A percentile compares a stretch with the other conserved stretches of the same genome.
These are phyloP conservation scores for Camelus bactrianus DNA, from an alignment of 2,113 vertebrate genomes.

Conservation along the genomic window DNA sequence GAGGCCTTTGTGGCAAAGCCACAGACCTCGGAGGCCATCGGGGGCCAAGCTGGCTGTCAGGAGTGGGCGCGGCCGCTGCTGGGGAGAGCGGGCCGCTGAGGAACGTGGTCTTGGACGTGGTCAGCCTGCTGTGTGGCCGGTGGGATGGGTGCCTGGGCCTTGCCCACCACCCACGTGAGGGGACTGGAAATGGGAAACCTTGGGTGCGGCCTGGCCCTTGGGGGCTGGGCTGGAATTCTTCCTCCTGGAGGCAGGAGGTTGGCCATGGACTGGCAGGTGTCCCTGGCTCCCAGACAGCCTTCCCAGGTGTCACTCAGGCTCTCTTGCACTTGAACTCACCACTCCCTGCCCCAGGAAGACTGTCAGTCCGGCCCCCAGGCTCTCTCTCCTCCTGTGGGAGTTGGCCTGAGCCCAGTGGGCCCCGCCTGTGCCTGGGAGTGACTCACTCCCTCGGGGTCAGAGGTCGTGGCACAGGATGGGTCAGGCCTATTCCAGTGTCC, in stretches of 20 bases:
- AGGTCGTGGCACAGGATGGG: constrained; percentile 22
- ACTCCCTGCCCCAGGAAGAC: neutral
- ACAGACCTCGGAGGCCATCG: neutral
- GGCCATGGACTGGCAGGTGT: neutral
- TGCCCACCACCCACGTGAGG: neutral
- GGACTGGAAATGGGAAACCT: no score
- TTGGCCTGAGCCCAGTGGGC: neutral
- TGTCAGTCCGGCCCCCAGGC: neutral
- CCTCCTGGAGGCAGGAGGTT: neutral
- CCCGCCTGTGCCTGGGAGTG: constrained; percentile 45
- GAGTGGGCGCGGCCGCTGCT: neutral
- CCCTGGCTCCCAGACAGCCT: neutral
- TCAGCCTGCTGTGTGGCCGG: neutral
- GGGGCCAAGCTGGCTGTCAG: neutral
- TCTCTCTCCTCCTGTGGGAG: neutral
- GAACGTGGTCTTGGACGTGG: neutral
- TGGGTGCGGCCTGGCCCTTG: neutral
- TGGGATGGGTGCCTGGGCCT: neutral
- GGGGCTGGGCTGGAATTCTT: neutral
- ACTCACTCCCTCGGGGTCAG: constrained; percentile 53
- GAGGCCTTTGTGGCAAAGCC: neutral
- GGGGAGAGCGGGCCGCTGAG: neutral
- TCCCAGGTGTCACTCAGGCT: neutral
- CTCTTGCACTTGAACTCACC: neutral
- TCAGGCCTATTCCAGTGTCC: constrained; percentile 40